A percentile compares a stretch with the other conserved stretches of the same genome.
Conservation (phyloP, 2,888 invertebrate species). For the Lordiphosa andalusiaca region DNA sequence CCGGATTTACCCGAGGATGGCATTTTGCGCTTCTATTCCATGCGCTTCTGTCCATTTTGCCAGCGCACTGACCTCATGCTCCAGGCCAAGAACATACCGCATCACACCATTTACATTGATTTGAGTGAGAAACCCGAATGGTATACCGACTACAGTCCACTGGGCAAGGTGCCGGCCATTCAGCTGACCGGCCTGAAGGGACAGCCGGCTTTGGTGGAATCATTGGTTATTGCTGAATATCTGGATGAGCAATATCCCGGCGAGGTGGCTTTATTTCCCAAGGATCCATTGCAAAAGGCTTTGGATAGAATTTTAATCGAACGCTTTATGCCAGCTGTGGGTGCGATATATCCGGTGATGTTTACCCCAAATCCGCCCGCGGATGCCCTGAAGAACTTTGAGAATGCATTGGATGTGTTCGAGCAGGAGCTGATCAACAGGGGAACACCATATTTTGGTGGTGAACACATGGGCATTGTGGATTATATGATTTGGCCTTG, state of each 20-base stretch:
- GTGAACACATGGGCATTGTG: constrained; percentile 87
- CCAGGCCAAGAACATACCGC: constrained; percentile 88
- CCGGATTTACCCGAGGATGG: constrained; percentile 84
- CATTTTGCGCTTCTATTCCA: constrained; percentile 88
- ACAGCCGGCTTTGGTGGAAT: constrained; percentile 86
- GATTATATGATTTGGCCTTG: constrained; percentile 94
- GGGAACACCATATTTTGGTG: constrained; percentile 85
- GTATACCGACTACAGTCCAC: constrained; percentile 85
- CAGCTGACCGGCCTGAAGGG: constrained; percentile 83
- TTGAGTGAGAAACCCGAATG: constrained; percentile 90
- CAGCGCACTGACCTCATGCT: constrained; percentile 88
- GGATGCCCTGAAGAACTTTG: constrained; percentile 60
- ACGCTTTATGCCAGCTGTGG: constrained; percentile 69
- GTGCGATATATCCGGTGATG: constrained; percentile 74
- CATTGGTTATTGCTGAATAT: constrained; percentile 89
- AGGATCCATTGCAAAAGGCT: constrained; percentile 79
- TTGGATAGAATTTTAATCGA: constrained; percentile 79
- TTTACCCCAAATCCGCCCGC: constrained; percentile 48
- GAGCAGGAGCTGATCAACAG: constrained; percentile 85
- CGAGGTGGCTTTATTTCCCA: constrained; percentile 83
- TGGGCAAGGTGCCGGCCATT: constrained; percentile 88
- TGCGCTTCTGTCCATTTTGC: constrained; percentile 92
- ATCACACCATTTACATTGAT: constrained; percentile 88
- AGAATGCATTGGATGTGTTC: constrained; percentile 83
- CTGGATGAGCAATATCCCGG: constrained; percentile 88